These are phyloP conservation scores for Mesocentrotus franciscanus DNA, from an alignment of 53 echinoderm and acorn worm genomes.

Conservation along the genomic window DNA sequence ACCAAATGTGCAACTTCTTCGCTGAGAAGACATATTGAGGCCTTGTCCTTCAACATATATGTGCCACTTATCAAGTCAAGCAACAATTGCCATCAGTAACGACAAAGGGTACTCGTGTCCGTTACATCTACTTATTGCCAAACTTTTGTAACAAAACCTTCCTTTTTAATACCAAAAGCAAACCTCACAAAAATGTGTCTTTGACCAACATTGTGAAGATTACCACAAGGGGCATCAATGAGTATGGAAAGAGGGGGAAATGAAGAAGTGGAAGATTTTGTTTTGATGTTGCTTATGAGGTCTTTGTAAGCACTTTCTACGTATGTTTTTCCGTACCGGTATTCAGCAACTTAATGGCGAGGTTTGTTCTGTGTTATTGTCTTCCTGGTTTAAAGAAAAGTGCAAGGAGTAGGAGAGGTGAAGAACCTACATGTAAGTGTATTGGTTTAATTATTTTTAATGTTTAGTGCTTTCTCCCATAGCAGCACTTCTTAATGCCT, in stretches of 20 bases:
- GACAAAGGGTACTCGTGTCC: not conserved
- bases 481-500: not conserved
- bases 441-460: not conserved
- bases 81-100: not conserved
- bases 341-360: not conserved
- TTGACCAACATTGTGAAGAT: not conserved
- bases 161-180: not conserved
- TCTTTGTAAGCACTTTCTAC: not conserved
- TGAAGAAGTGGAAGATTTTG: too few species aligned
- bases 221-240: not conserved
- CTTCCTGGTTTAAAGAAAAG: not conserved
- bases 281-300: not conserved
- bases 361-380: not conserved
- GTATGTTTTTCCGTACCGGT: not conserved
- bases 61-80: not conserved
- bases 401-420: not conserved
- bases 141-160: not conserved
- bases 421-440: not conserved
- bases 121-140: slow-evolving; percentile 9
- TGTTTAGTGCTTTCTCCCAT: not conserved
- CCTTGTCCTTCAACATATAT: not conserved
- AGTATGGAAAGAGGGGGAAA: not conserved
- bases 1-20: not conserved
- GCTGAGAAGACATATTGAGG: not conserved
- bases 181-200: not conserved